Evolutionary conservation across 2,888 invertebrate genomes (phyloP).

Genomic region (Apamea monoglypha): DNA sequence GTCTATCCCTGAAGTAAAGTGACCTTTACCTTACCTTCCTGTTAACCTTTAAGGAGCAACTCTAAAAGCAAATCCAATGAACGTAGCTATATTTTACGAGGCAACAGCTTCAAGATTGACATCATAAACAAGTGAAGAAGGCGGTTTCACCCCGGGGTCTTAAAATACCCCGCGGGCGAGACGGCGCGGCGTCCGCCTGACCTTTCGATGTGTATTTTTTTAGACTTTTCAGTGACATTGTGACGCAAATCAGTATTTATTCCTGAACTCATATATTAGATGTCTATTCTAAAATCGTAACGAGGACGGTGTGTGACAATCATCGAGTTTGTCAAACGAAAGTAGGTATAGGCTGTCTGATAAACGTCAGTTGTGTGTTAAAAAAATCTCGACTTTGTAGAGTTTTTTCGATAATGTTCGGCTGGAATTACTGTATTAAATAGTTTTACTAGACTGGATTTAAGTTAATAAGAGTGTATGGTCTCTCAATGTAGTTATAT

Average conservation of each 20-base stretch:
- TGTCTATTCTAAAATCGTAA: constrained; percentile 57
- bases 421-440: not conserved
- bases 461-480: not conserved
- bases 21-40: constrained; percentile 26
- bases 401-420: not conserved
- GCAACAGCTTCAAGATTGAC: constrained; percentile 21
- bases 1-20: constrained; percentile 1
- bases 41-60: constrained; percentile 14
- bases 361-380: constrained; percentile 1
- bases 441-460: not conserved
- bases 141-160: constrained; percentile 31
- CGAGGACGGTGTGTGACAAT: constrained; percentile 53
- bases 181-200: constrained; percentile 72
- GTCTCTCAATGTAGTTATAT: not conserved
- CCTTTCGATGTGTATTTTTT: constrained; percentile 67
- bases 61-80: constrained; percentile 33
- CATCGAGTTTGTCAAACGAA: constrained; percentile 33
- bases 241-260: constrained; percentile 62
- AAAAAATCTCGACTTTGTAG: not conserved
- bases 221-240: constrained; percentile 61
- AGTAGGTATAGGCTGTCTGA: constrained; percentile 8
- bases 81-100: constrained; percentile 4
- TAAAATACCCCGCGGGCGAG: constrained; percentile 61
- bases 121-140: constrained; percentile 14
- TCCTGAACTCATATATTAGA: constrained; percentile 57